Base-by-base conservation (phyloP, 2,797 vertebrate genomes). In the Knipowitschia caucasica region DNA sequence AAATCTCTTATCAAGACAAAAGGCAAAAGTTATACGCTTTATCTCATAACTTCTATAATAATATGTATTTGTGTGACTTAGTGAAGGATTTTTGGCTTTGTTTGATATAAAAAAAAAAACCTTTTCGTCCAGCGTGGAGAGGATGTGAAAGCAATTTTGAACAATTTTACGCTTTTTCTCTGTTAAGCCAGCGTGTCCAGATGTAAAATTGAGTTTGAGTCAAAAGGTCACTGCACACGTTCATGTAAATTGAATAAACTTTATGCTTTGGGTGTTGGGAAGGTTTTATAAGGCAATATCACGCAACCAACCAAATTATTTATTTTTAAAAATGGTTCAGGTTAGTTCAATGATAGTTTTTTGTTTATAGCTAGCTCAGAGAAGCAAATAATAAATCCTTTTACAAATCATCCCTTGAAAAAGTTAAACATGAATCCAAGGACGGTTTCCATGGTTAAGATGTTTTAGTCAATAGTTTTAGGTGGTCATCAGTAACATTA, bases 91-190 rank as follows among this genome's bases (percentile, higher is more conserved):
- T 27, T 45, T 27, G n/a, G 7, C 15, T 17, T 46, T 27, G 15
- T 30, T 18, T 46, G 11, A 11, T 18, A 46, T 30, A 29, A 27
- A 27, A 26, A 44, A 14, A 44, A n/a, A n/a, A 44, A 27, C 24
- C 7, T 27, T 15, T 44, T 31, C 17, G 20, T 47, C 25, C 42
- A 33, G 53, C 24, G 18, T 53, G 60, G 21, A 43, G 23, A 46
- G 59, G 61, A 67, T 58, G 57, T 35, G 53, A 51, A 42, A 62
- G 50, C 52, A 69, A 67, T 75, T 77, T 73, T 35, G 58, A 52
- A 54, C 36, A 59, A 77, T 82, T 77, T 79, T 62, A 65, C 40
- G 66, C 69, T 24, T 65, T 67, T 65, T 63, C 35, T 51, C 31
- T 14, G 35, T 68, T 30, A 70, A 75, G 70, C 61, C 43, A 27